Evolutionary conservation across 2,888 invertebrate species (phyloP).

Genomic region (Lottia scabra): DNA sequence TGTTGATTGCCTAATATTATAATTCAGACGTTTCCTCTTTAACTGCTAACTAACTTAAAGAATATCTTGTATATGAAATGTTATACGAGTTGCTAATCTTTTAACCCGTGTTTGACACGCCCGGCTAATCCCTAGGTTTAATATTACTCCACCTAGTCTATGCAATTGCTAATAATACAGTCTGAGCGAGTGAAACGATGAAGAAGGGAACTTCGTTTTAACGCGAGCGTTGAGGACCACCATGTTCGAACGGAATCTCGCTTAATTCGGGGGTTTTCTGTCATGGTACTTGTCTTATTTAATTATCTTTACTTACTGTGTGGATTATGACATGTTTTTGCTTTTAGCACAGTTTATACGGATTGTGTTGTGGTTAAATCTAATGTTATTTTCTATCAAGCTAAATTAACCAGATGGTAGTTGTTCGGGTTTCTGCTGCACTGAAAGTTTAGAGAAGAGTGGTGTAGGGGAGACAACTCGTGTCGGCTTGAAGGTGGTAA

Average conservation of each 20-base stretch:
- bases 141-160: not conserved
- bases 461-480: not conserved
- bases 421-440: too few relatives aligned
- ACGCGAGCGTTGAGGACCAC: not conserved
- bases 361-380: too few relatives aligned
- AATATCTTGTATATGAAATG: not conserved
- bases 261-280: not conserved
- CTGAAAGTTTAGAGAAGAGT: too few relatives aligned
- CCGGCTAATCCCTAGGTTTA: conserved; percentile 5
- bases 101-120: conserved; percentile 3
- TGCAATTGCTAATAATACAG: not conserved
- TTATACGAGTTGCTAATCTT: not conserved
- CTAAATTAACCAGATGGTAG: too few relatives aligned
- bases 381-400: too few relatives aligned
- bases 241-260: not conserved
- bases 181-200: not conserved
- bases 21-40: conserved; percentile 1
- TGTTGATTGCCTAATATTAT: too few relatives aligned
- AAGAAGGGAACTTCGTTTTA: not conserved
- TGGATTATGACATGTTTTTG: conserved; percentile 2
- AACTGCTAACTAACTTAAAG: not conserved
- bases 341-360: not conserved
- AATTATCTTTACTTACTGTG: not conserved
- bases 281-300: not conserved
- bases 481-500: not conserved